Conservation (phyloP, 2,797 vertebrate genomes). For the Chelidonichthys spinosus region DNA sequence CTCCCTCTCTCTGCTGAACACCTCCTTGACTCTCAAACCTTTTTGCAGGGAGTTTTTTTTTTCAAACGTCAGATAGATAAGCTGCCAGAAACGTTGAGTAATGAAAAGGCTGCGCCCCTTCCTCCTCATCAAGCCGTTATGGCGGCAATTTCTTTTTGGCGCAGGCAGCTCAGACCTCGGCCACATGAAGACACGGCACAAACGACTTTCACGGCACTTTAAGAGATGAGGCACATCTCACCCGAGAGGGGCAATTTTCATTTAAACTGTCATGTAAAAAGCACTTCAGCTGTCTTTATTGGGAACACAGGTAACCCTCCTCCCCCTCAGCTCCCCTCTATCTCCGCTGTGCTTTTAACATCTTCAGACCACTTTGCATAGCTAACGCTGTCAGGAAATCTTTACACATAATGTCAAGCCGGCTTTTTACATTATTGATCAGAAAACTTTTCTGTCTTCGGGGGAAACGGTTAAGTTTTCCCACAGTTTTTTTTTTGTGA, state of each 20-base stretch:
- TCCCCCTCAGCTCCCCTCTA: neutral
- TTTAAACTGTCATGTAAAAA: constrained; percentile 59
- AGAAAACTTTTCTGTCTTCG: neutral
- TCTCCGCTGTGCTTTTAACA: constrained; percentile 6
- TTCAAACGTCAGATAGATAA: constrained; percentile 22
- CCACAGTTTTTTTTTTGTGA: neutral
- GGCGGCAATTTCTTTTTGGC: constrained; percentile 59
- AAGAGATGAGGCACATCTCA: constrained; percentile 34
- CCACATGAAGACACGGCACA: constrained; percentile 5
- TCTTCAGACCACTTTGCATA: constrained; percentile 34
- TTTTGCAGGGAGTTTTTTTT: constrained; percentile 17
- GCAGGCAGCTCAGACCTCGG: constrained; percentile 25
- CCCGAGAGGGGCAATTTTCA: constrained; percentile 32
- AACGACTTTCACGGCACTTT: constrained; percentile 46
- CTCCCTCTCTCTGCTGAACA: neutral
- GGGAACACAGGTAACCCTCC: constrained; percentile 37
- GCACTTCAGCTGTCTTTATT: constrained; percentile 33
- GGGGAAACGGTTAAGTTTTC: neutral
- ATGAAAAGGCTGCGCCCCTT: constrained; percentile 58
- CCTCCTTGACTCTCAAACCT: neutral
- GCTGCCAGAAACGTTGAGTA: constrained; percentile 50
- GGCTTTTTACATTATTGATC: neutral
- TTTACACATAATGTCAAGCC: neutral
- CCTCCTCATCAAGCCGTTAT: constrained; percentile 57
- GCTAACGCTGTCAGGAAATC: constrained; percentile 21